phyloP scores from a whole-genome alignment of 1,140 invertebrate species.

The Babylonia areolata region DNA sequence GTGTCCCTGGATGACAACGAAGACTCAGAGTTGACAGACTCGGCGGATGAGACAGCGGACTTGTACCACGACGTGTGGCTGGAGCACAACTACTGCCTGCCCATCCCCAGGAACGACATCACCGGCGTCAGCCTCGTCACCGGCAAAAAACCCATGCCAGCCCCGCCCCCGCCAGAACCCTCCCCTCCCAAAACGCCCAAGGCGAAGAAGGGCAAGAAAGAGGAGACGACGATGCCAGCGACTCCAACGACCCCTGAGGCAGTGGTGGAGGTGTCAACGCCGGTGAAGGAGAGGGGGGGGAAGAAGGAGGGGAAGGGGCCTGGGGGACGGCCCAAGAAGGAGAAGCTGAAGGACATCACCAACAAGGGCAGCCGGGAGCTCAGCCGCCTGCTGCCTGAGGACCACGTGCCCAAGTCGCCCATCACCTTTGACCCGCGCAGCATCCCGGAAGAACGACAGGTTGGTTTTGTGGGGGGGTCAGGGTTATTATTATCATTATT shows the following conservation, averaged over 20 bases:
- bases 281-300: slow-evolving; percentile 40
- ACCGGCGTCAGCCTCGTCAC: background rate
- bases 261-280: background rate
- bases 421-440: slow-evolving; percentile 66
- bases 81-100: slow-evolving; percentile 73
- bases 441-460: slow-evolving; percentile 66
- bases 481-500: background rate
- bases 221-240: too few relatives aligned
- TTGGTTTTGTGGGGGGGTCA: background rate
- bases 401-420: slow-evolving; percentile 61
- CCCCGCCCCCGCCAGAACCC: slow-evolving; percentile 1
- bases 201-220: slow-evolving; percentile 29
- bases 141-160: background rate
- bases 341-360: slow-evolving; percentile 64
- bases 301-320: slow-evolving; percentile 47
- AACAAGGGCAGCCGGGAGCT: slow-evolving; percentile 69
- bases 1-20: slow-evolving; percentile 27
- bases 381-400: slow-evolving; percentile 63
- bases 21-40: slow-evolving; percentile 61
- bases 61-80: slow-evolving; percentile 63
- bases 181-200: slow-evolving; percentile 29
- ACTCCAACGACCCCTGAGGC: background rate
- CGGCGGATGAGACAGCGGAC: slow-evolving; percentile 63
- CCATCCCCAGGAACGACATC: slow-evolving; percentile 36
- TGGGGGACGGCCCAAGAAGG: slow-evolving; percentile 33